A percentile compares a stretch with the other conserved stretches of the same genome.
phyloP scores from a whole-genome alignment of 92 coral and sea anemone species.

The Phenganax stokvisi region DNA sequence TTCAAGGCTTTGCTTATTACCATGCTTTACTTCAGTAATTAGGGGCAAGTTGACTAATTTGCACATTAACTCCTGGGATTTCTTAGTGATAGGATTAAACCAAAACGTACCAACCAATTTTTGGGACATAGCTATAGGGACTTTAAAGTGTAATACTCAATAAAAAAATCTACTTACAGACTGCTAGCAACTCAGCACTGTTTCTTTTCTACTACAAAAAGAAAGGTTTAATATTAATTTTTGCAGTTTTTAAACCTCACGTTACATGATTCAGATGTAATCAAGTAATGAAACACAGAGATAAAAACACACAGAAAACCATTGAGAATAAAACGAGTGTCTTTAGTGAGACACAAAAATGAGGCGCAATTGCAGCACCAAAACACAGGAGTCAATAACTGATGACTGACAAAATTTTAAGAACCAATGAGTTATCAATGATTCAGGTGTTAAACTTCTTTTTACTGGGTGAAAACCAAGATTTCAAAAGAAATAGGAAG shows the following conservation, averaged over 20 bases:
- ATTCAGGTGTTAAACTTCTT: not conserved
- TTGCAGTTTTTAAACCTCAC: not conserved
- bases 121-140: not conserved
- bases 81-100: not conserved
- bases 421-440: not conserved
- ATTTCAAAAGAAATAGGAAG: not conserved
- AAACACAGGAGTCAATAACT: slow-evolving; percentile 1
- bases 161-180: not conserved
- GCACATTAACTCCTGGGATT: slow-evolving; percentile 6
- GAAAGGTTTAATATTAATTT: not conserved
- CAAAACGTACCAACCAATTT: slow-evolving; percentile 1
- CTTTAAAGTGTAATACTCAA: no score
- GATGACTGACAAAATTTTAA: slow-evolving; percentile 1
- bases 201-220: slow-evolving; percentile 5
- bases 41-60: slow-evolving; percentile 11
- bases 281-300: not conserved
- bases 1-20: slow-evolving; percentile 31
- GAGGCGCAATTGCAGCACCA: slow-evolving; percentile 17
- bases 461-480: not conserved
- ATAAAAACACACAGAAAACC: not conserved
- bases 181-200: not conserved
- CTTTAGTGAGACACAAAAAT: slow-evolving; percentile 1
- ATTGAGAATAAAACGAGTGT: slow-evolving; percentile 1
- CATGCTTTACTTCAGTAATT: slow-evolving; percentile 21
- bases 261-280: not conserved